These are phyloP conservation scores for Phylloscopus trochiloides DNA, from an alignment of 2,113 vertebrate genomes.

Conservation along the genomic window DNA sequence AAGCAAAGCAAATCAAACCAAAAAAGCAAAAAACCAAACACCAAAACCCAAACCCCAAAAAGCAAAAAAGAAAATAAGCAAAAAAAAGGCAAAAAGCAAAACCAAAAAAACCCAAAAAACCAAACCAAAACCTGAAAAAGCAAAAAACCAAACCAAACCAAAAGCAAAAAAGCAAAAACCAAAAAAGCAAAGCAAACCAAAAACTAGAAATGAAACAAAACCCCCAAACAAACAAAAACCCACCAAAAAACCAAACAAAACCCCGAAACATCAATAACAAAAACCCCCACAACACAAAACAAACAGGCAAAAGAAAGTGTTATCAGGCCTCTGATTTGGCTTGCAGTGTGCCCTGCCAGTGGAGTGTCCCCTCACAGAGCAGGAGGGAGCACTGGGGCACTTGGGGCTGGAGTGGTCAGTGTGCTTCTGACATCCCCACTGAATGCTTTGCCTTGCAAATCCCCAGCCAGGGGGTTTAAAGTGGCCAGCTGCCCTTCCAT, in stretches of 20 bases:
- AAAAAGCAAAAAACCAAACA: no score
- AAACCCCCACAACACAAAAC: not conserved
- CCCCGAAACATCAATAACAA: not conserved
- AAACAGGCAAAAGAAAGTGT: not conserved
- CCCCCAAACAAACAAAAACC: not conserved
- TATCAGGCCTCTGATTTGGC: not conserved
- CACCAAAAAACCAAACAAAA: not conserved
- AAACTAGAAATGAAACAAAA: not conserved
- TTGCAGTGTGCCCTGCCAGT: accelerated
- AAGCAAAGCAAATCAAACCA: not conserved
- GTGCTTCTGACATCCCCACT: not conserved
- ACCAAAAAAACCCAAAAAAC: not conserved
- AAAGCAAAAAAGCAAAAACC: not conserved
- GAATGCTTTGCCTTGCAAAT: not conserved
- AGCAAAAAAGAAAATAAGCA: not conserved
- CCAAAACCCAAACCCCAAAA: no score
- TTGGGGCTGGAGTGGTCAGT: accelerated
- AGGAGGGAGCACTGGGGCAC: not conserved
- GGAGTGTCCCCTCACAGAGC: not conserved
- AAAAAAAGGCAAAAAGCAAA: not conserved
- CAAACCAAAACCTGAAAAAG: not conserved
- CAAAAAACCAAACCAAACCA: not conserved
- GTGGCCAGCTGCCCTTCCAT: constrained; percentile 27
- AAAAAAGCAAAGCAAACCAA: no score
- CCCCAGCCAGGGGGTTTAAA: not conserved